phyloP scores from a whole-genome alignment of 2,888 invertebrate species.

The Agelastica alni region DNA sequence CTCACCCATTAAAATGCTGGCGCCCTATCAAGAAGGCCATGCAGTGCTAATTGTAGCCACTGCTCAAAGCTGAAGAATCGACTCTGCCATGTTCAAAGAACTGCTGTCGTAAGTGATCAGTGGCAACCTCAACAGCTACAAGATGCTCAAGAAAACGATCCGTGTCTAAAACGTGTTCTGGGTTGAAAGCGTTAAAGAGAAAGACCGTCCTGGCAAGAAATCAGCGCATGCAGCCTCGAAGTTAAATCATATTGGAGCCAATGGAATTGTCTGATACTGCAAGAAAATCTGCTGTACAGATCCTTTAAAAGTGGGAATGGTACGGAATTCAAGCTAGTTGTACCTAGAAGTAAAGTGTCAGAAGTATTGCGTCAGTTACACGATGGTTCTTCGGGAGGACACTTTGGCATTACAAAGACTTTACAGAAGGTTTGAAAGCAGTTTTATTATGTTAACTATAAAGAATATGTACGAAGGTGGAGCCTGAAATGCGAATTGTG shows the following conservation, averaged over 20 bases:
- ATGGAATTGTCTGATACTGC: neutral
- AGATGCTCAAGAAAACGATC: too few species aligned
- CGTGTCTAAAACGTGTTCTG: neutral
- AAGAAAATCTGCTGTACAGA: slow-evolving; percentile 10
- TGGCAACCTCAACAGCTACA: too few species aligned
- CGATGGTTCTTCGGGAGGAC: slow-evolving; percentile 12
- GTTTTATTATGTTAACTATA: slow-evolving; percentile 8
- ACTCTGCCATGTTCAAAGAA: too few species aligned
- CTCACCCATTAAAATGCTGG: too few species aligned
- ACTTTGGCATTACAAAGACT: too few species aligned
- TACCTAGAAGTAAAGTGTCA: slow-evolving; percentile 1
- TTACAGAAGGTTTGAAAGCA: slow-evolving; percentile 6
- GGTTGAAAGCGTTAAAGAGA: neutral
- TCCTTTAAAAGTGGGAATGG: slow-evolving; percentile 1
- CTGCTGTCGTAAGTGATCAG: too few species aligned
- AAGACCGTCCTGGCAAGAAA: neutral
- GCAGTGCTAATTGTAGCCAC: too few species aligned
- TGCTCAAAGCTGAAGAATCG: too few species aligned
- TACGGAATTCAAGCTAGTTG: neutral
- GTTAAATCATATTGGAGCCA: neutral
- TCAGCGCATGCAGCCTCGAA: neutral
- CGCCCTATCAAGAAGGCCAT: too few species aligned
- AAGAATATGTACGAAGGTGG: slow-evolving; percentile 2
- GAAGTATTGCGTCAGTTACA: slow-evolving; percentile 1
- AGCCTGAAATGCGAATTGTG: slow-evolving; percentile 18